A percentile compares a stretch with the other conserved stretches of the same genome.
Conservation (phyloP, 2,888 invertebrate species). For the Cataglyphis cursor region DNA sequence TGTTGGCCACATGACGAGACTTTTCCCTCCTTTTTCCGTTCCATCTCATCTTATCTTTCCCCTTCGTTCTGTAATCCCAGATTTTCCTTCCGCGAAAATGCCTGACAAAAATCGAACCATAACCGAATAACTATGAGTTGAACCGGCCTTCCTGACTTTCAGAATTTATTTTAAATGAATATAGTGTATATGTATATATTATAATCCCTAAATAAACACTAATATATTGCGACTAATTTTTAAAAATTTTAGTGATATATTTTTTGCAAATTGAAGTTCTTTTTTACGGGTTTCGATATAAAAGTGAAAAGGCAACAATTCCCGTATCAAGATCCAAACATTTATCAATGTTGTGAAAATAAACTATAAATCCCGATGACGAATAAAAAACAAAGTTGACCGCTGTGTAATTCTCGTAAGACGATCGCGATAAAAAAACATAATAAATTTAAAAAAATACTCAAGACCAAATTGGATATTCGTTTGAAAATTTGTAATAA, state of each 20-base stretch:
- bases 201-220: not conserved
- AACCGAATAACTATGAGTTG: constrained; percentile 30
- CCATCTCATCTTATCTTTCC: constrained; percentile 25
- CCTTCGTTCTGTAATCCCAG: constrained; percentile 56
- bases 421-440: constrained; percentile 3
- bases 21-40: constrained; percentile 25
- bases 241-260: not conserved
- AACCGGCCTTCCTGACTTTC: not conserved
- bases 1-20: constrained; percentile 80
- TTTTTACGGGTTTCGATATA: not conserved
- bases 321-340: constrained; percentile 43
- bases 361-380: constrained; percentile 59
- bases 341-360: constrained; percentile 67
- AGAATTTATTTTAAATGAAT: not conserved
- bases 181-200: not conserved
- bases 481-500: not conserved
- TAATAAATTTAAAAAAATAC: not conserved
- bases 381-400: constrained; percentile 67
- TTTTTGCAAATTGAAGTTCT: not conserved
- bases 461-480: too few species aligned
- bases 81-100: constrained; percentile 71
- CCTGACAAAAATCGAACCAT: constrained; percentile 51
- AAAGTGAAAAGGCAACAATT: not conserved
- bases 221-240: constrained; percentile 17
- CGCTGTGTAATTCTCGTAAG: constrained; percentile 43